These are phyloP conservation scores for Aleiodes alternator DNA, from an alignment of 2,888 invertebrate genomes.

Conservation along the genomic window DNA sequence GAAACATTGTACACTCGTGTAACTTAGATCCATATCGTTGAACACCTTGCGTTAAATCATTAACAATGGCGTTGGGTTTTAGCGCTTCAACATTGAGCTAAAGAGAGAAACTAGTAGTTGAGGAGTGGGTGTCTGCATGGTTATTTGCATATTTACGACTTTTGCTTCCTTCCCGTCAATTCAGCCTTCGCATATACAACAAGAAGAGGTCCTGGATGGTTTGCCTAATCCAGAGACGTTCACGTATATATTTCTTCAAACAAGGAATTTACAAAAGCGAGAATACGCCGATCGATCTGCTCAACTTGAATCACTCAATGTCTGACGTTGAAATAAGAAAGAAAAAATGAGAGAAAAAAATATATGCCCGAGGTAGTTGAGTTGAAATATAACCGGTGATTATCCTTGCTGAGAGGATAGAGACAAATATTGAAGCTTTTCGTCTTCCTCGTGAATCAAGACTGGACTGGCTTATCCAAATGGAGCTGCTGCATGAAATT, in stretches of 20 bases:
- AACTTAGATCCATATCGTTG: conserved; percentile 21
- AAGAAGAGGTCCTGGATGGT: too few species aligned
- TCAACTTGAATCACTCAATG: conserved; percentile 28
- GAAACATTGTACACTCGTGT: conserved; percentile 14
- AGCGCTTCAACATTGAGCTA: conserved; percentile 35
- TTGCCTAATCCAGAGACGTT: too few species aligned
- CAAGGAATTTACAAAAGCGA: conserved; percentile 40
- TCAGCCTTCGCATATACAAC: conserved; percentile 18
- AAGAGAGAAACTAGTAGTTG: conserved; percentile 1
- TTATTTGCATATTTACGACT: conserved; percentile 58
- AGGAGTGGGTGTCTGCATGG: conserved; percentile 34
- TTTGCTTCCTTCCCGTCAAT: conserved; percentile 44
- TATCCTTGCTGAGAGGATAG: neutral
- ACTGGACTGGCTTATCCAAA: neutral
- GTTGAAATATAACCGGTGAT: conserved; percentile 18
- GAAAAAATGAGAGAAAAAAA: neutral
- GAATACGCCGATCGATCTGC: conserved; percentile 39
- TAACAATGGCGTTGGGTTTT: conserved; percentile 50
- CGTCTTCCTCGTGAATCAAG: neutral
- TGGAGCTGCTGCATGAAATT: neutral
- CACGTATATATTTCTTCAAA: conserved; percentile 28
- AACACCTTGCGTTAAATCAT: conserved; percentile 41
- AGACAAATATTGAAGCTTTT: conserved; percentile 23
- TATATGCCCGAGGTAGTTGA: neutral
- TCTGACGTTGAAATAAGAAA: neutral